These are phyloP conservation scores for Setipinna tenuifilis DNA, from an alignment of 2,797 vertebrate genomes.

Conservation along the genomic window DNA sequence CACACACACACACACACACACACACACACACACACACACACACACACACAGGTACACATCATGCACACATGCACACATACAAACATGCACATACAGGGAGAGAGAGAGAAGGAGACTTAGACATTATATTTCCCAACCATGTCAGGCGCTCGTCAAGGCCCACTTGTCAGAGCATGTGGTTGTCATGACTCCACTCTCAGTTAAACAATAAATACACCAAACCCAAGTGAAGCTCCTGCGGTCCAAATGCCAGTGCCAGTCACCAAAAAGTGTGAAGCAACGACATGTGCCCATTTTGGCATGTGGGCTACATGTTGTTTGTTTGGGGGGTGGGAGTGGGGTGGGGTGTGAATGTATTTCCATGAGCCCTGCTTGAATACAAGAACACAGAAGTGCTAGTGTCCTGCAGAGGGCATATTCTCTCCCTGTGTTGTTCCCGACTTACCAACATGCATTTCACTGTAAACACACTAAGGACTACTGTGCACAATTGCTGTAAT, in stretches of 20 bases:
- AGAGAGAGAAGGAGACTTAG: neutral
- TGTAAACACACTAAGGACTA: neutral
- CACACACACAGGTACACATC: no score
- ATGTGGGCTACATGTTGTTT: neutral
- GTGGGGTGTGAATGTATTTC: neutral
- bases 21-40: no score
- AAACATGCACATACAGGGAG: neutral
- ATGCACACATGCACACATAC: neutral
- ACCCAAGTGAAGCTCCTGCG: slow-evolving; percentile 67
- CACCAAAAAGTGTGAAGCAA: neutral
- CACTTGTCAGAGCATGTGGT: slow-evolving; percentile 70
- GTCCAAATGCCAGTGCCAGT: slow-evolving; percentile 63
- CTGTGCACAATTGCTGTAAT: neutral
- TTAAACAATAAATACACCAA: slow-evolving; percentile 72
- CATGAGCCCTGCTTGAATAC: neutral
- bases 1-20: no score
- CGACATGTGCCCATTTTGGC: neutral
- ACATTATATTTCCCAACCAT: neutral
- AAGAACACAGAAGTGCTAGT: neutral
- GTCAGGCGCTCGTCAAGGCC: slow-evolving; percentile 42
- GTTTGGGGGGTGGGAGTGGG: no score
- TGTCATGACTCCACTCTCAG: slow-evolving; percentile 65
- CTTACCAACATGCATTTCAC: neutral
- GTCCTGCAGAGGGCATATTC: neutral
- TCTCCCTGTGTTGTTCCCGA: neutral